phyloP scores from a whole-genome alignment of 2,113 vertebrate species.

The Anser cygnoides region DNA sequence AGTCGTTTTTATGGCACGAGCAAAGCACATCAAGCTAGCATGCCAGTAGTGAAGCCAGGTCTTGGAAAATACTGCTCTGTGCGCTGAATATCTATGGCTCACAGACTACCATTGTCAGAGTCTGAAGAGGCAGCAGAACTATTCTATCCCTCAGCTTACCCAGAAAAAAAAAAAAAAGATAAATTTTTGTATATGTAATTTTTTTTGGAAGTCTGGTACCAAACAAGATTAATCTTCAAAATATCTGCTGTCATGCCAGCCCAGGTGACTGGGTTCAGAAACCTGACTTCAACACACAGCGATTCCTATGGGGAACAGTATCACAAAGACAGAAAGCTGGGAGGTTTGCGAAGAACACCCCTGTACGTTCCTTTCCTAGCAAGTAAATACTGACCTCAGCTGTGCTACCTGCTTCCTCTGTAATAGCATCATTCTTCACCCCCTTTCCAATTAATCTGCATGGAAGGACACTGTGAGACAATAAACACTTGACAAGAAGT shows the following conservation, averaged over 20 bases:
- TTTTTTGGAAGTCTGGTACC: neutral
- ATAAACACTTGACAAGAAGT: neutral
- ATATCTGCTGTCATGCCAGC: neutral
- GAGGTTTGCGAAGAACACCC: neutral
- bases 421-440: neutral
- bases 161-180: neutral
- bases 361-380: neutral
- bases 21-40: neutral
- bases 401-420: too few species aligned
- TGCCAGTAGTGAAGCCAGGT: neutral
- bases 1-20: neutral
- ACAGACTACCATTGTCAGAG: neutral
- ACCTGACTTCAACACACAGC: neutral
- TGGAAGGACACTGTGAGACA: neutral
- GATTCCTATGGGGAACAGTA: neutral
- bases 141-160: neutral
- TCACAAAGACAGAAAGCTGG: neutral
- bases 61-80: neutral
- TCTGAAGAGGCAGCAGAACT: neutral
- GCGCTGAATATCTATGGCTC: neutral
- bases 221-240: neutral
- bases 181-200: neutral
- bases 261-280: neutral
- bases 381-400: neutral
- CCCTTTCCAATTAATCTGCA: neutral